Evolutionary conservation across 2,888 invertebrate species (phyloP).

Genomic region (Habroteleia sp.): DNA sequence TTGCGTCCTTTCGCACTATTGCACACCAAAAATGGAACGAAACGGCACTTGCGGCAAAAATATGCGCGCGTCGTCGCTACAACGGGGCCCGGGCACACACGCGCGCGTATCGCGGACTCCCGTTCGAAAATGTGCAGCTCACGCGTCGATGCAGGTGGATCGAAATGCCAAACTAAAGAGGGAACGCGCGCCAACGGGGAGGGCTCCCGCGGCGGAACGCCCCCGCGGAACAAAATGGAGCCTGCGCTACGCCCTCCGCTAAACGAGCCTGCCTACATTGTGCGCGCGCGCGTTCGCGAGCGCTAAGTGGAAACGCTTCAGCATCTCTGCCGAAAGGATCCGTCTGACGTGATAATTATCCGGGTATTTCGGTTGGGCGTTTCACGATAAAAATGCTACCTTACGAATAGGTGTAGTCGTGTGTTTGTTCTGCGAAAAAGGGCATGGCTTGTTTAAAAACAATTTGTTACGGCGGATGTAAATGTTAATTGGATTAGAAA

Average conservation of each 20-base stretch:
- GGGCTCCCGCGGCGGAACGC: constrained; percentile 69
- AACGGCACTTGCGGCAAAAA: constrained; percentile 26
- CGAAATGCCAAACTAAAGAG: constrained; percentile 65
- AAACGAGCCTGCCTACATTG: constrained; percentile 12
- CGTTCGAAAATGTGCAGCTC: constrained; percentile 75
- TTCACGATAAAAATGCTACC: no score
- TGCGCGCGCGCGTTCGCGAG: constrained; percentile 10
- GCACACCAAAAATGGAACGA: constrained; percentile 11
- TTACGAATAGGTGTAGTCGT: no score
- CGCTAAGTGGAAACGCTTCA: no score
- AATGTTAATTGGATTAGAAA: no score
- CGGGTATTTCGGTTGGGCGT: no score
- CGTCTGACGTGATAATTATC: no score
- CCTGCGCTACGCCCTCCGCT: constrained; percentile 65
- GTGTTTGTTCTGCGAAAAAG: no score
- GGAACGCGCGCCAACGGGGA: constrained; percentile 68
- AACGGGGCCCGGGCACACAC: constrained; percentile 68
- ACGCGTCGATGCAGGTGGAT: constrained; percentile 69
- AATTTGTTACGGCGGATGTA: no score
- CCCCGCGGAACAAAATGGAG: constrained; percentile 75
- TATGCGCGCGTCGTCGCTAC: constrained; percentile 39
- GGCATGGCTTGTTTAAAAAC: no score
- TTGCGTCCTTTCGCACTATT: constrained; percentile 14
- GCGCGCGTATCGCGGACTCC: constrained; percentile 77
- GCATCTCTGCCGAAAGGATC: no score